A percentile compares a stretch with the other conserved stretches of the same genome.
phyloP scores from a whole-genome alignment of 1,140 invertebrate genomes.

The Brachionus sp. region DNA sequence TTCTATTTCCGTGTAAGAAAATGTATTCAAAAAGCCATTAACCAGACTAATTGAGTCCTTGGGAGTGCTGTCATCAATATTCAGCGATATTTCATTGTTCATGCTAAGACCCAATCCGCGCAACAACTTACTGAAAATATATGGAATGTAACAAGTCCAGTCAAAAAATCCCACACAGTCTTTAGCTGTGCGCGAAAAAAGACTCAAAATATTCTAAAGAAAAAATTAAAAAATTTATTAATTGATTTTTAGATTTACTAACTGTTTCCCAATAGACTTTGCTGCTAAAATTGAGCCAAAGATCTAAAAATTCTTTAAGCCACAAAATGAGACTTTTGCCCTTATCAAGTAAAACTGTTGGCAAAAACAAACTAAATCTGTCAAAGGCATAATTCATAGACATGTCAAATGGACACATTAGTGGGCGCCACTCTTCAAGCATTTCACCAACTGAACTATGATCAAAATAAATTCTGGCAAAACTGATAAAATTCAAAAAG shows the following conservation, averaged over 20 bases:
- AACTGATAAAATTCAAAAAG: conserved; percentile 12
- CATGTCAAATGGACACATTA: conserved; percentile 68
- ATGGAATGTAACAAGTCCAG: conserved; percentile 19
- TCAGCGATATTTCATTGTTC: neutral
- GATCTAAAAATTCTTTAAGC: conserved; percentile 35
- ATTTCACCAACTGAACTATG: conserved; percentile 80
- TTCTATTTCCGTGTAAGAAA: conserved; percentile 53
- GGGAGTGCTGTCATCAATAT: conserved; percentile 35
- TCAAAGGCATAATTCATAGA: conserved; percentile 47
- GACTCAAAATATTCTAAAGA: conserved; percentile 1
- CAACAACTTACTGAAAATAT: conserved; percentile 32
- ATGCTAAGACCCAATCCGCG: neutral
- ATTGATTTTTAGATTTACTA: neutral
- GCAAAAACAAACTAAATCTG: conserved; percentile 1
- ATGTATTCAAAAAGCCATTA: conserved; percentile 44
- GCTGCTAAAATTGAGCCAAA: conserved; percentile 6
- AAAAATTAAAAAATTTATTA: neutral
- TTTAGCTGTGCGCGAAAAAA: conserved; percentile 7
- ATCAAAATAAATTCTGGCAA: conserved; percentile 66
- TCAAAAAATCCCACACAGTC: conserved; percentile 9
- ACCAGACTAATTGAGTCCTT: conserved; percentile 13
- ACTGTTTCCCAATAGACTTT: conserved; percentile 40
- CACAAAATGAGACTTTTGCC: neutral
- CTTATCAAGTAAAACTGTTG: neutral
- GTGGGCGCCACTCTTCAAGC: conserved; percentile 76